Percentiles rank a stretch among this genome's conserved stretches.
Evolutionary conservation across 2,888 invertebrate genomes (phyloP).

Genomic region (Frankliniella intonsa): DNA sequence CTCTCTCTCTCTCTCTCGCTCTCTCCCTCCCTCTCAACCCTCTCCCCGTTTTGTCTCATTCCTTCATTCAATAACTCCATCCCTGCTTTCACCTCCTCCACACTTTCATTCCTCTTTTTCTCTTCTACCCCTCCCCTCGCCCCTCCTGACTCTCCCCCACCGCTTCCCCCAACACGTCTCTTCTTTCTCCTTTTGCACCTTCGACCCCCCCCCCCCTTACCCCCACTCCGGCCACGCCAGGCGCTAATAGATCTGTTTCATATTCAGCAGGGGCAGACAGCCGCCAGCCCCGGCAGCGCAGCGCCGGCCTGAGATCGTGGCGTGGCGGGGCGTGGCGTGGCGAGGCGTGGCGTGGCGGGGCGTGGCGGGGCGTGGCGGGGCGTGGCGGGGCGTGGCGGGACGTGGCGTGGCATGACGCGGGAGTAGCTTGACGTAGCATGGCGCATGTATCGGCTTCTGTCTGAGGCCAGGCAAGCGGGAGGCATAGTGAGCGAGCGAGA

Average conservation of each 20-base stretch:
- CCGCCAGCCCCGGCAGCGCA: too few species aligned
- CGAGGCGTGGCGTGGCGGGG: too few species aligned
- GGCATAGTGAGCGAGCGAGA: too few species aligned
- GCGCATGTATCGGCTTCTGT: too few species aligned
- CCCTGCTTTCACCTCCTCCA: not conserved
- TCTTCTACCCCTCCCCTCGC: not conserved
- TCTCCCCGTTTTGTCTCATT: not conserved
- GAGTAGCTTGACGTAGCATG: not conserved
- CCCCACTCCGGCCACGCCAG: not conserved
- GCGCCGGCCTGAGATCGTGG: too few species aligned
- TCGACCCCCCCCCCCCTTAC: not conserved
- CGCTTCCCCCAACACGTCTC: not conserved
- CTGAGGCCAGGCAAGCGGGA: too few species aligned
- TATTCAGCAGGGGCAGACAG: constrained; percentile 1
- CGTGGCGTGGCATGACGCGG: too few species aligned
- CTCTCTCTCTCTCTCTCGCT: not conserved
- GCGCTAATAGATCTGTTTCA: constrained; percentile 22
- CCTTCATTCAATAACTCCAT: not conserved
- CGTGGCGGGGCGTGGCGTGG: not conserved
- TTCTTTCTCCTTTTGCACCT: not conserved
- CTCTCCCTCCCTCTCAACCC: not conserved
- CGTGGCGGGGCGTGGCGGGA: not conserved
- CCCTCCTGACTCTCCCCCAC: not conserved
- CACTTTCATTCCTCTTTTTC: not conserved
- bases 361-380: too few species aligned